phyloP scores from a whole-genome alignment of 2,113 vertebrate genomes.

The Danio rerio region GRCz12tu NC_133198.1:33991501-33992000 shows the following conservation, averaged over 20 bases:
- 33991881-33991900: constrained; percentile 81
- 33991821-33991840: constrained; percentile 42
- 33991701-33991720: constrained; percentile 19
- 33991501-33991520: not conserved
- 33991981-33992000: not conserved
- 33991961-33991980: constrained; percentile 15
- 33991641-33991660: not conserved
- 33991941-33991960: constrained; percentile 68
- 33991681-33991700: constrained; percentile 16
- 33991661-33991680: constrained; percentile 8
- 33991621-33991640: not conserved
- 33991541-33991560: constrained; percentile 2
- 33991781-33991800: constrained; percentile 26
- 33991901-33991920: constrained; percentile 70
- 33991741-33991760: constrained; percentile 18
- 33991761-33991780: constrained; percentile 35
- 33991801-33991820: constrained; percentile 9
- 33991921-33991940: constrained; percentile 77
- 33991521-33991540: not conserved
- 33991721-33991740: constrained; percentile 10
- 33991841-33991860: constrained; percentile 72
- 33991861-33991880: constrained; percentile 80
- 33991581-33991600: not conserved
- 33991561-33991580: not conserved
- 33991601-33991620: not conserved